Evolutionary conservation across 2,888 invertebrate genomes (phyloP).

Genomic region (Drosophila nr. perissopoda): DNA sequence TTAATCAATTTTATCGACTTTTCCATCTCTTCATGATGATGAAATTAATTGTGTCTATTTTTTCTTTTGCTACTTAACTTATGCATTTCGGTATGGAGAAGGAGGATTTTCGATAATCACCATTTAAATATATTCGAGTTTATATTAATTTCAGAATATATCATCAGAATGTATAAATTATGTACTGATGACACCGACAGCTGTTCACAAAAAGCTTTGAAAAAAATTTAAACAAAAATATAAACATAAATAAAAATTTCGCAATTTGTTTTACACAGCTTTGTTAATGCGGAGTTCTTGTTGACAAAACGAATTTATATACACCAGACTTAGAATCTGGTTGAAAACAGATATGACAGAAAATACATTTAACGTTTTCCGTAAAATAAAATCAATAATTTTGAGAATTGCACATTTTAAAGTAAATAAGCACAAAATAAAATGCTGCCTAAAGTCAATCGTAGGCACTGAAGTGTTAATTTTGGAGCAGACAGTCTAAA

Average conservation of each 20-base stretch:
- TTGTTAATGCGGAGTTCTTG: too few species aligned
- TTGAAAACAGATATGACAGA: neutral
- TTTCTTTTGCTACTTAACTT: neutral
- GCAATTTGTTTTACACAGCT: neutral
- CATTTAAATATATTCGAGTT: neutral
- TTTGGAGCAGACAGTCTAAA: conserved; percentile 15
- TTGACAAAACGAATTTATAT: neutral
- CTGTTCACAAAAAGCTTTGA: too few species aligned
- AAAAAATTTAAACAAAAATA: too few species aligned
- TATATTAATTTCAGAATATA: neutral
- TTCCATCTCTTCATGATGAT: neutral
- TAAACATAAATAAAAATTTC: neutral
- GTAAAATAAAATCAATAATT: neutral
- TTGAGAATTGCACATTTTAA: neutral
- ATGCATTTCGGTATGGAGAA: neutral
- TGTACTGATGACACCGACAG: neutral
- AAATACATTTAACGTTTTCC: neutral
- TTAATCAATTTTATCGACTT: neutral
- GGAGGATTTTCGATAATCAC: neutral
- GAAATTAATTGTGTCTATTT: neutral
- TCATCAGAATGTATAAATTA: neutral
- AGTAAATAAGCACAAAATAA: neutral
- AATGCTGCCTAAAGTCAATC: neutral
- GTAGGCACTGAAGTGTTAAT: neutral
- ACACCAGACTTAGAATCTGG: neutral